phyloP scores from a whole-genome alignment of 2,113 vertebrate genomes.

The Promerops cafer region DNA sequence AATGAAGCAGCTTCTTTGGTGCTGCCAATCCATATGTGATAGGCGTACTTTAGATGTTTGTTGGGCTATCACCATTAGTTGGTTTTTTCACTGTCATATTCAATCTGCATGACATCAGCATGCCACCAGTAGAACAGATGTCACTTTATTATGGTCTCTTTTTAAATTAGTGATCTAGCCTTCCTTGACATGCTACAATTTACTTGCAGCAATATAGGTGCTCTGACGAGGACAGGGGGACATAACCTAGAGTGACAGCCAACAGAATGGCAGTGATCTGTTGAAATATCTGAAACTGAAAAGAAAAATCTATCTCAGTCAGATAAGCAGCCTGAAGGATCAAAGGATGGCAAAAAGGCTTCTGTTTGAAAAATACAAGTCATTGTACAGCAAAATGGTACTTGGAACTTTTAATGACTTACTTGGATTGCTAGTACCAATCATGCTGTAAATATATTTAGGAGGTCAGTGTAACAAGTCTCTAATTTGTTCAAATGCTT shows the following conservation, averaged over 20 bases:
- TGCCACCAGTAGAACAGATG: conserved; percentile 19
- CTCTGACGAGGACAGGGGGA: not conserved
- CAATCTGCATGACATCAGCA: conserved; percentile 26
- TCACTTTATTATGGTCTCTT: not conserved
- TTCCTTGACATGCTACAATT: not conserved
- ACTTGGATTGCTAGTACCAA: not conserved
- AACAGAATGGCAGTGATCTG: conserved; percentile 9
- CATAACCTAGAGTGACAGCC: conserved; percentile 19
- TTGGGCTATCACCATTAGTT: not conserved
- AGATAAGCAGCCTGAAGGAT: not conserved
- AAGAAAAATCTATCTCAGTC: not conserved
- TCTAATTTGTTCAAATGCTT: not conserved
- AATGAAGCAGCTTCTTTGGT: not conserved
- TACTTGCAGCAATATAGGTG: not conserved
- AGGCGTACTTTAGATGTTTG: not conserved
- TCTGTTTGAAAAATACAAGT: not conserved
- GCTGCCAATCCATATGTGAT: not conserved
- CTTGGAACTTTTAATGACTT: not conserved
- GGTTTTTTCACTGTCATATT: not conserved
- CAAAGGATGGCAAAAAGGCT: not conserved
- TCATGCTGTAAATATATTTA: not conserved
- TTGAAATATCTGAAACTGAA: conserved; percentile 13
- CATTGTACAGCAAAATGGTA: not conserved
- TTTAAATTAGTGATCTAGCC: not conserved
- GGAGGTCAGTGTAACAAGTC: not conserved